Evolutionary conservation across 2,797 vertebrate genomes (phyloP), one percentile per base, ranked within the genome.

Genomic region (Macropus fuliginosus): DNA sequence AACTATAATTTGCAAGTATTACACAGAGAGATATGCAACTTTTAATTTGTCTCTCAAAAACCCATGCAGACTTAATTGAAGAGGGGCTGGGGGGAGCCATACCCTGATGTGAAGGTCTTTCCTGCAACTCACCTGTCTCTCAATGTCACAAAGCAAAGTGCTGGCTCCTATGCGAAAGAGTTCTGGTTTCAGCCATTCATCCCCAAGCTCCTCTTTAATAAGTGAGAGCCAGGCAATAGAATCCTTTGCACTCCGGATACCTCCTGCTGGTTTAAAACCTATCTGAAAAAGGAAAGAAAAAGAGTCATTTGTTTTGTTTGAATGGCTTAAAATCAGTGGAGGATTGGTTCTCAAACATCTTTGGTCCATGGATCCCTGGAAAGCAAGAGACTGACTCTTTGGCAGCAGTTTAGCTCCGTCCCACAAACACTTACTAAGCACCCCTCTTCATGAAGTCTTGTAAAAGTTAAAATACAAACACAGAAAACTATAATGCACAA

Each of bases 181-280:
- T 52, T 98, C 97, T 1, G 99, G 99, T 4, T 95, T 98, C 81
- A 99, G 98, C 99, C 99, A 99, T 46, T 99, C 99, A 0, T 98
- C 97, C 0, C 99, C 99, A 27, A 99, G 98, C 92, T 99, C 99
- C 91, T 99, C 99, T 98, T 99, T 99, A 91, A 99, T 99, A 92
- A 99, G 99, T 27, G 97, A 98, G 5, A 99, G 99, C 99, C 99
- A 99, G 4, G 99, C 98, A 87, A 99, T 97, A 4, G 99, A 98
- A 92, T 99, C 99, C 96, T 99, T 99, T 0, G 99, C 99, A 0
- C 98, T 99, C 24, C 99, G 99, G 98, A 99, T 99, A 66, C 99
- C 99, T 34, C 99, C 99, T 0, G 99, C 99, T 0, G 99, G 99
- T 92, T 99, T 99, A 97, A 99, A 99, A 93, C 99, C 99, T 95